Base-by-base conservation (phyloP, 2,888 invertebrate species). In the Drosophila infuscata region DNA sequence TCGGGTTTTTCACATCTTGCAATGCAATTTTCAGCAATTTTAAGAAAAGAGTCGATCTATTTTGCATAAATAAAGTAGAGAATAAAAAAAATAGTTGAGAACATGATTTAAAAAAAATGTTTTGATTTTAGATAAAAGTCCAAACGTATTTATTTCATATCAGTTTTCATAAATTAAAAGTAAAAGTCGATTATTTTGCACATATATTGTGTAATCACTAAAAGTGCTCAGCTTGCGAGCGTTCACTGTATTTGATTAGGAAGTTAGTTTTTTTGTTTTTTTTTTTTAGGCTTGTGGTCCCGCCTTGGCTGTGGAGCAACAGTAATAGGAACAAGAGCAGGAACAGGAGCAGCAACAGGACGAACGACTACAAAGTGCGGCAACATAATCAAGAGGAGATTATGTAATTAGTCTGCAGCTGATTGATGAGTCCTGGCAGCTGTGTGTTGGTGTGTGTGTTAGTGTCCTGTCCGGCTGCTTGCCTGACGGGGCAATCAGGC, bases 401-500 rank as follows among this genome's bases (percentile, higher is more conserved):
- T 92, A 92, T 92, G 92, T 93, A 92, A 92, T 93, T 92, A 92
- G 92, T 93, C 93, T 93, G 93, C 88, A 91, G 88, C 92, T 92
- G 92, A 92, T 92, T 92, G 92, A 92, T 92, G 92, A 92, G 92
- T 89, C 87, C 85, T 91, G 90, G 86, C 90, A 89, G 88, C 69
- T 70, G 64, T 29, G 36, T 35, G 38, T 35, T 17, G 30, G n/a
- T 43, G 43, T 41, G n/a, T 64, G 20, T 52, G 51, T 8, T 20
- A 7, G 54, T 38, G 53, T 49, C 25, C 49, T 56, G 46, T 29
- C 30, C 25, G 46, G 25, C 46, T 43, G 53, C 65, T 32, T 36
- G 66, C 35, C 56, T 67, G 71, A 64, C 48, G 53, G 56, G 76
- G 84, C 90, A 90, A 83, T 82, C 88, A 85, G 83, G 80, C 70